Percentiles rank a stretch among this genome's conserved stretches.
Conservation (phyloP, 2,888 invertebrate genomes). For the Chymomyza caudatula region DNA sequence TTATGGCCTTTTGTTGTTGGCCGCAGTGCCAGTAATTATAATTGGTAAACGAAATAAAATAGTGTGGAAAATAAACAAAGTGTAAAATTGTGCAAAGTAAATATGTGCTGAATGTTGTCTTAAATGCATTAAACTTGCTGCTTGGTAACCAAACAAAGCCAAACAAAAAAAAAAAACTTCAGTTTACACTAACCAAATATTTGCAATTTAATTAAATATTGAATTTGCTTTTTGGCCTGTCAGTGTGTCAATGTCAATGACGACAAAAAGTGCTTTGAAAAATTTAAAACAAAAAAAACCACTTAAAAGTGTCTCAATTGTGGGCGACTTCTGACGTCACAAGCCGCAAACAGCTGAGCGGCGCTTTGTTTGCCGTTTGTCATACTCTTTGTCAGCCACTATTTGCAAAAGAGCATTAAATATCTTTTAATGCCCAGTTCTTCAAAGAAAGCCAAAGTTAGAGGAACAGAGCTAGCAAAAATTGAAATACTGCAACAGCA, state of each 20-base stretch:
- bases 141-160: background rate
- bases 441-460: background rate
- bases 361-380: background rate
- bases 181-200: slow-evolving; percentile 13
- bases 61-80: background rate
- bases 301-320: slow-evolving; percentile 23
- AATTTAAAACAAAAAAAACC: background rate
- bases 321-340: slow-evolving; percentile 39
- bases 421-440: slow-evolving; percentile 16
- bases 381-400: slow-evolving; percentile 54
- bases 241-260: slow-evolving; percentile 62
- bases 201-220: slow-evolving; percentile 58
- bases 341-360: slow-evolving; percentile 4
- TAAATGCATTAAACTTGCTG: slow-evolving; percentile 1
- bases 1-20: slow-evolving; percentile 51
- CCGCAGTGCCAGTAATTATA: slow-evolving; percentile 39
- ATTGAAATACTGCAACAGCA: slow-evolving; percentile 27
- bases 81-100: slow-evolving; percentile 36
- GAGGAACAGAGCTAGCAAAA: slow-evolving; percentile 39
- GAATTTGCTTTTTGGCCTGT: slow-evolving; percentile 41
- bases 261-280: slow-evolving; percentile 1
- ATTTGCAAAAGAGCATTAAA: slow-evolving; percentile 9
- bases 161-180: background rate
- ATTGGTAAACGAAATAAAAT: slow-evolving; percentile 12
- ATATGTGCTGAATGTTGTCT: background rate